phyloP scores from a whole-genome alignment of 2,113 vertebrate genomes.

The Dolichallabes microphthalmus region DNA sequence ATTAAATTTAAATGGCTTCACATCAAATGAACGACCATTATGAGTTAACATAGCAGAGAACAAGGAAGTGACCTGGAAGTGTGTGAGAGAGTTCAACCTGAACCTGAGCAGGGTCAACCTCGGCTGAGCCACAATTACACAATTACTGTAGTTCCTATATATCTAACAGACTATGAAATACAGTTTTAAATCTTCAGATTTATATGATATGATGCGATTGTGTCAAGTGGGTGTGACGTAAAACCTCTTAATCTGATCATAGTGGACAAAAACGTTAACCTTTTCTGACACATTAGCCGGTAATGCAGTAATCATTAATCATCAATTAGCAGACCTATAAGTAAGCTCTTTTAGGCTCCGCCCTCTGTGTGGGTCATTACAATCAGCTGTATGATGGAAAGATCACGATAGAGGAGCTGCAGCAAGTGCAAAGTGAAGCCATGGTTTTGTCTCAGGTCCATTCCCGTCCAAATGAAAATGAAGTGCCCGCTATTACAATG shows the following conservation, averaged over 20 bases:
- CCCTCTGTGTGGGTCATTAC: background rate
- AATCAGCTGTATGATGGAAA: background rate
- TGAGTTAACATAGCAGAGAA: background rate
- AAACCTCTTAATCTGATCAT: too few species aligned
- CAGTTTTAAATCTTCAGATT: too few species aligned
- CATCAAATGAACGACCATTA: background rate
- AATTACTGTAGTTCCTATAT: background rate
- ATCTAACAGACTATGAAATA: background rate
- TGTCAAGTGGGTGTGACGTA: too few species aligned
- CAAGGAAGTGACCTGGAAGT: background rate
- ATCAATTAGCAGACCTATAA: background rate
- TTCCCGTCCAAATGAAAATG: slow-evolving; percentile 54
- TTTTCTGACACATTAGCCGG: too few species aligned
- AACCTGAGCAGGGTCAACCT: too few species aligned
- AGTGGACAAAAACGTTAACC: too few species aligned
- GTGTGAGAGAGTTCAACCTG: background rate
- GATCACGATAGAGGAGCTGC: background rate
- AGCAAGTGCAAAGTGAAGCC: background rate
- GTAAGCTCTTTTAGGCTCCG: background rate
- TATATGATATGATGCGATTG: too few species aligned
- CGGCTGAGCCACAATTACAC: too few species aligned
- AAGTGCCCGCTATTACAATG: slow-evolving; percentile 60
- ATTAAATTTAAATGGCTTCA: too few species aligned
- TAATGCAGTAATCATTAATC: too few species aligned
- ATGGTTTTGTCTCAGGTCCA: slow-evolving; percentile 37